Evolutionary conservation across 2,888 invertebrate genomes (phyloP).

Genomic region (Capitulum mitella): DNA sequence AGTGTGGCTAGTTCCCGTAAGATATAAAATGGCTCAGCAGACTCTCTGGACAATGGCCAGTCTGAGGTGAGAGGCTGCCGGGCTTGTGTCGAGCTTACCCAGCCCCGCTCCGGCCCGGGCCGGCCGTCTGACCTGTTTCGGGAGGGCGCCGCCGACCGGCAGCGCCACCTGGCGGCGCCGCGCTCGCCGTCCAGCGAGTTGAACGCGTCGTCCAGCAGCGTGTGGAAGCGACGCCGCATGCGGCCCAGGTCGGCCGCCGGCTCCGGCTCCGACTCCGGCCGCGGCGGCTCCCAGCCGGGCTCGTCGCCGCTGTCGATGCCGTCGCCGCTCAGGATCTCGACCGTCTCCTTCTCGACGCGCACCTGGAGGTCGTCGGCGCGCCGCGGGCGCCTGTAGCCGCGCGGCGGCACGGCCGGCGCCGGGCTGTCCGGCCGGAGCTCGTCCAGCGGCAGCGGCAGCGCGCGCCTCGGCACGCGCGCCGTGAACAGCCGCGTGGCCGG

Average conservation of each 20-base stretch:
- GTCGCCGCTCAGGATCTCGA: slow-evolving; percentile 6
- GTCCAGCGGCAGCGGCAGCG: slow-evolving; percentile 7
- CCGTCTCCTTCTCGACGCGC: slow-evolving; percentile 9
- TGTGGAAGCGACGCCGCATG: slow-evolving; percentile 63
- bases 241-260: slow-evolving; percentile 34
- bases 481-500: not conserved
- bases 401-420: slow-evolving; percentile 12
- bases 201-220: slow-evolving; percentile 69
- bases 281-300: slow-evolving; percentile 20
- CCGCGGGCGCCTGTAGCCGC: not conserved
- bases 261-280: not conserved
- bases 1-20: too few relatives aligned
- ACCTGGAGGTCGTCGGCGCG: not conserved
- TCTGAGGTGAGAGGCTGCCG: too few relatives aligned
- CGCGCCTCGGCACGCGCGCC: not conserved
- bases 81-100: too few relatives aligned
- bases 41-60: too few relatives aligned
- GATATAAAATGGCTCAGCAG: too few relatives aligned
- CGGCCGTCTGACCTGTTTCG: slow-evolving; percentile 31
- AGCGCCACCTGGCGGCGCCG: slow-evolving; percentile 32
- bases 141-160: slow-evolving; percentile 30
- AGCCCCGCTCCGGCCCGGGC: too few relatives aligned
- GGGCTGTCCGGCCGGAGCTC: not conserved
- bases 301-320: not conserved
- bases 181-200: slow-evolving; percentile 47